These are phyloP conservation scores for Ophthalmotilapia sp. DNA, from an alignment of 2,113 vertebrate species.

Conservation along the genomic window DNA sequence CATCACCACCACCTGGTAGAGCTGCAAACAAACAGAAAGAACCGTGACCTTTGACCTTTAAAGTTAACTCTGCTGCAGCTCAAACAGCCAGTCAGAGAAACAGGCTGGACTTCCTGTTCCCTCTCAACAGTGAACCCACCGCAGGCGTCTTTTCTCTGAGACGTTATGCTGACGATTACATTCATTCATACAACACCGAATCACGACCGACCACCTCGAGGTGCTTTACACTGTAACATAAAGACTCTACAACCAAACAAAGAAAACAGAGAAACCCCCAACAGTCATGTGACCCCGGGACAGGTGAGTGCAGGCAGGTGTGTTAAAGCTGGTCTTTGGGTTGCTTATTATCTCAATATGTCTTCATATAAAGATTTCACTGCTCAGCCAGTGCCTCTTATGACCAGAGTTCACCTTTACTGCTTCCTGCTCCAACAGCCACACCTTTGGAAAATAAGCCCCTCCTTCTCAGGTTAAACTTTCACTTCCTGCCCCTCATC, in stretches of 20 bases:
- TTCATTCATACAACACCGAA: background rate
- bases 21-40: slow-evolving; percentile 50
- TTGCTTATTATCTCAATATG: background rate
- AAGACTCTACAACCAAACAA: background rate
- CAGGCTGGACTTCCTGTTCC: background rate
- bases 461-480: background rate
- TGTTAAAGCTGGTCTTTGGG: background rate
- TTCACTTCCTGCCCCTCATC: background rate
- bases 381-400: background rate
- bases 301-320: background rate
- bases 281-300: background rate
- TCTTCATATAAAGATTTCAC: background rate
- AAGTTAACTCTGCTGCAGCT: background rate
- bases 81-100: background rate
- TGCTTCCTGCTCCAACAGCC: background rate
- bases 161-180: background rate
- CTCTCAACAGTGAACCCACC: background rate
- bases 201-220: background rate
- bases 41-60: background rate
- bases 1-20: slow-evolving; percentile 84
- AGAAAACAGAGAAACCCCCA: background rate
- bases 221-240: background rate
- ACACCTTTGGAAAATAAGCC: background rate
- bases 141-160: background rate
- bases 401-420: background rate